Conservation (phyloP, 2,888 invertebrate genomes). For the Nomada lathburiana region DNA sequence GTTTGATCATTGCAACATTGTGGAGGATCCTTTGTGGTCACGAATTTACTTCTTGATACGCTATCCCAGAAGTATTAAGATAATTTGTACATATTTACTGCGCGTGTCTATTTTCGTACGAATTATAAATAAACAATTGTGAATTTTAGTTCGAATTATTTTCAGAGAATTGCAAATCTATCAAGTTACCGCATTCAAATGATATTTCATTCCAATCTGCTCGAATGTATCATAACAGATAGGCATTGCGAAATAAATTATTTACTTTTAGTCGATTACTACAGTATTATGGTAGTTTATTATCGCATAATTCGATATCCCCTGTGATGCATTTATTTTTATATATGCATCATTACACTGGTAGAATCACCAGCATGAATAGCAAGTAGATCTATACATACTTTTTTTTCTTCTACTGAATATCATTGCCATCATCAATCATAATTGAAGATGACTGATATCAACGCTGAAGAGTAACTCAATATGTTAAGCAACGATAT, state of each 20-base stretch:
- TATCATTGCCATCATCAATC: not conserved
- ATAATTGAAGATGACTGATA: not conserved
- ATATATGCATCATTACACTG: not conserved
- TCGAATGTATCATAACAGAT: too few species aligned
- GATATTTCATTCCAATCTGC: too few species aligned
- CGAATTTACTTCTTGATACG: not conserved
- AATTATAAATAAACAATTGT: conserved; percentile 27
- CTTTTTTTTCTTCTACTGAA: not conserved
- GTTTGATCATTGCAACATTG: not conserved
- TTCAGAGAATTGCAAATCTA: not conserved
- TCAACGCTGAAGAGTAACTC: not conserved
- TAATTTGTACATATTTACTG: conserved; percentile 24
- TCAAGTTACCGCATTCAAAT: not conserved
- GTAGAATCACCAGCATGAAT: not conserved
- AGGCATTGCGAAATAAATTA: not conserved
- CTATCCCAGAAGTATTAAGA: not conserved
- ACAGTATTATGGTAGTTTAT: not conserved
- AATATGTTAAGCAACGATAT: not conserved
- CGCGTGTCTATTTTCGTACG: conserved; percentile 12
- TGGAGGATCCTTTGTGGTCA: not conserved
- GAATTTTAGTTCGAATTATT: conserved; percentile 12
- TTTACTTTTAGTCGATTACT: not conserved
- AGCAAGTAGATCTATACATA: not conserved
- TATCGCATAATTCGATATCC: not conserved
- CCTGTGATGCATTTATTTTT: not conserved